Percentiles rank a stretch among this genome's conserved stretches.
These are phyloP conservation scores for Notarius lentiginosus DNA, from an alignment of 2,113 vertebrate genomes.

Conservation along the genomic window DNA sequence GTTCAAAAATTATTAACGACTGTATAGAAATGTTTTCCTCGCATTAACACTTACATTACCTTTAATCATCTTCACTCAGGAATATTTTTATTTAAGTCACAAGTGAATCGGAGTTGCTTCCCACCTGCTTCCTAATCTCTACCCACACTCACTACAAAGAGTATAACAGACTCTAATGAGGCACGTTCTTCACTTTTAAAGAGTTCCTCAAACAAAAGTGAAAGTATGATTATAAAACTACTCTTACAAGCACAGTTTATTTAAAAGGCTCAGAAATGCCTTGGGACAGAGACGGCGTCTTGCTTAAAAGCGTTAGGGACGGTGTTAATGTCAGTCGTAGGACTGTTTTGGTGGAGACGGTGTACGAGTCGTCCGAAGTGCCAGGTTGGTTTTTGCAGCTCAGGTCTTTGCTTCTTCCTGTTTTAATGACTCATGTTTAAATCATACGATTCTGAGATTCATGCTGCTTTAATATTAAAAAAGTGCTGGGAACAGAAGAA, in stretches of 20 bases:
- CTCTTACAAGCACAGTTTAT: neutral
- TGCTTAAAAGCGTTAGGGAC: neutral
- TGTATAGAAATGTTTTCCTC: neutral
- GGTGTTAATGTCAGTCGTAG: neutral
- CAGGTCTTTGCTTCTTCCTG: neutral
- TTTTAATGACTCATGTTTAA: conserved; percentile 19
- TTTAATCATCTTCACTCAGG: neutral
- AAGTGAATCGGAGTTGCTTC: neutral
- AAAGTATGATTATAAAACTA: neutral
- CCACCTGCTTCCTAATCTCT: neutral
- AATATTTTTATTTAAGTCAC: neutral
- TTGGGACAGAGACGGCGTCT: neutral
- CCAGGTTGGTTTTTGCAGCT: neutral
- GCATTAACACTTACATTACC: neutral
- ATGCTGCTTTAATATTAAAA: conserved; percentile 2
- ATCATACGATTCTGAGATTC: neutral
- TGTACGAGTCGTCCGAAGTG: neutral
- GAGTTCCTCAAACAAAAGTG: neutral
- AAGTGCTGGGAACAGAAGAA: neutral
- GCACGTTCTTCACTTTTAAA: neutral
- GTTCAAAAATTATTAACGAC: neutral
- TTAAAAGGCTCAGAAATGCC: neutral
- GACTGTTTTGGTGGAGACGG: neutral
- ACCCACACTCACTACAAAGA: neutral
- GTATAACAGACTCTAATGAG: neutral